Evolutionary conservation across 2,113 vertebrate species (phyloP).

Genomic region (Empidonax traillii): DNA sequence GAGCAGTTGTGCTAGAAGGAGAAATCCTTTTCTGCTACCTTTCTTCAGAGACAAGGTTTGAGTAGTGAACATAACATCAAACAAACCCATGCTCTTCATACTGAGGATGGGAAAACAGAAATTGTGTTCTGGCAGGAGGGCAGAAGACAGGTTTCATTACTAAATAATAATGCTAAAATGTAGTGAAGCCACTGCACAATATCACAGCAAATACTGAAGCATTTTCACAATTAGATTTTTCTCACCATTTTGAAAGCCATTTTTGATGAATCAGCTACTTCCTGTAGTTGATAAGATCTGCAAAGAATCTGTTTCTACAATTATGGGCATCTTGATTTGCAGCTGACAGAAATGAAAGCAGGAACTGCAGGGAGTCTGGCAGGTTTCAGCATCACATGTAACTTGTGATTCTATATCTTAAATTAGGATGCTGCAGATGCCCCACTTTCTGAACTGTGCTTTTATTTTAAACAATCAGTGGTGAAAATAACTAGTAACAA

Average conservation of each 20-base stretch:
- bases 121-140: background rate
- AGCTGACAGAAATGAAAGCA: background rate
- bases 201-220: background rate
- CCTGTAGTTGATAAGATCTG: background rate
- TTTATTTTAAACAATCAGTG: background rate
- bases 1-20: background rate
- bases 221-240: background rate
- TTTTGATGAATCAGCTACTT: background rate
- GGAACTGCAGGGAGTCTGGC: background rate
- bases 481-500: background rate
- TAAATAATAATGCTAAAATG: background rate
- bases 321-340: background rate
- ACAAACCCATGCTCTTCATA: background rate
- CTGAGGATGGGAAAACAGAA: background rate
- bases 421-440: background rate
- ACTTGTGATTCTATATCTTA: background rate
- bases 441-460: background rate
- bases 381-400: background rate
- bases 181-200: background rate
- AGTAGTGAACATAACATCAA: background rate
- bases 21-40: background rate
- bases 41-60: background rate
- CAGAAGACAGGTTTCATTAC: background rate
- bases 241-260: background rate
- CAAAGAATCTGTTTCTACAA: background rate